Evolutionary conservation across 2,888 invertebrate species (phyloP).

Genomic region (Acronicta alni): DNA sequence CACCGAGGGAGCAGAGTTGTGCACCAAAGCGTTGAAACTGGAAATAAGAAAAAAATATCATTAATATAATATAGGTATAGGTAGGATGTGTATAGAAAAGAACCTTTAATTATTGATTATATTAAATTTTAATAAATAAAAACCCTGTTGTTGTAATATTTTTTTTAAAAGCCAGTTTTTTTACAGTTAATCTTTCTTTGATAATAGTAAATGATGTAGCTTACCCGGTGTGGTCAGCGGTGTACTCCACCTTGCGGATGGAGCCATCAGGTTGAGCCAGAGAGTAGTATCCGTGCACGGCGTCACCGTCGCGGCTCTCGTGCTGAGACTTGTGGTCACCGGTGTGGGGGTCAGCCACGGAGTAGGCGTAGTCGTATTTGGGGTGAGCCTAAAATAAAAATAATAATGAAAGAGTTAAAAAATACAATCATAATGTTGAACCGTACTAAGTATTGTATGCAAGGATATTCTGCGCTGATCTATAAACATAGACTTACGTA

Average conservation of each 20-base stretch:
- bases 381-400: conserved; percentile 71
- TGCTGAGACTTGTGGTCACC: conserved; percentile 90
- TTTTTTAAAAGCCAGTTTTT: background rate
- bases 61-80: no score
- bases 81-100: no score
- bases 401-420: no score
- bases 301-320: conserved; percentile 86
- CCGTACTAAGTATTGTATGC: no score
- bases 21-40: conserved; percentile 86
- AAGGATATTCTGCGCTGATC: no score
- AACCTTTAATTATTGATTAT: no score
- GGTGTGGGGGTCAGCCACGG: conserved; percentile 88
- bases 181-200: background rate
- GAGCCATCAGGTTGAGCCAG: conserved; percentile 81
- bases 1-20: conserved; percentile 77
- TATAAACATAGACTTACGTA: conserved; percentile 53
- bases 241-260: conserved; percentile 80
- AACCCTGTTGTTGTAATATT: no score
- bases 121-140: background rate
- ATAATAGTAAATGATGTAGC: background rate
- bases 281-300: conserved; percentile 90
- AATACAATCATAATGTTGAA: background rate
- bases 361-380: conserved; percentile 85
- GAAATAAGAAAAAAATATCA: conserved; percentile 38
- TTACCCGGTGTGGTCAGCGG: conserved; percentile 68